Evolutionary conservation across 2,113 vertebrate genomes (phyloP).

Genomic region (Ceyx cyanopectus): DNA sequence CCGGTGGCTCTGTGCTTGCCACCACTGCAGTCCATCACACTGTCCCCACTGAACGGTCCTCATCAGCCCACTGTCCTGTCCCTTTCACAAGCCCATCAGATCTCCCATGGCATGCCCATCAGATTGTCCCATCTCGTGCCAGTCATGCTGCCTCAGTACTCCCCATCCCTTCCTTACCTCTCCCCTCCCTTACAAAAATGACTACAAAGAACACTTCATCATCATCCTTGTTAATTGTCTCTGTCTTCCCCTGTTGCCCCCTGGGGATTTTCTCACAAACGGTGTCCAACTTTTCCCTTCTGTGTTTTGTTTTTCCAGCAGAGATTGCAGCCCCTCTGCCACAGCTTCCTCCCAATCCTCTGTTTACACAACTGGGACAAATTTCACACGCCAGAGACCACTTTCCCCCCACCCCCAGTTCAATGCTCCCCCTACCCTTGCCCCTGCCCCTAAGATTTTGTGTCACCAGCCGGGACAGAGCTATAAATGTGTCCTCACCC

Average conservation of each 20-base stretch:
- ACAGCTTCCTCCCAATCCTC: constrained; percentile 47
- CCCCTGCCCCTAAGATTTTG: constrained; percentile 21
- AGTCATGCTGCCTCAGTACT: neutral
- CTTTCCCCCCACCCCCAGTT: neutral
- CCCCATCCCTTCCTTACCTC: neutral
- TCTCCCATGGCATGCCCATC: neutral
- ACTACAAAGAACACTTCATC: constrained; percentile 46
- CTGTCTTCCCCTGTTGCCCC: constrained; percentile 39
- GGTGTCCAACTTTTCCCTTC: constrained; percentile 84
- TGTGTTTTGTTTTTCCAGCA: constrained; percentile 82
- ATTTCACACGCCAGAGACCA: constrained; percentile 71
- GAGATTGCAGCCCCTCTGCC: constrained; percentile 51
- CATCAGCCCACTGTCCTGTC: neutral
- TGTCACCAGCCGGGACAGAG: neutral
- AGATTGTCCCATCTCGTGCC: rapidly evolving
- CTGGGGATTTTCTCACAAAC: constrained; percentile 81
- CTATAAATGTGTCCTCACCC: constrained; percentile 62
- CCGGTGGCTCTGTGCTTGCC: neutral
- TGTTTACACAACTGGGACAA: constrained; percentile 86
- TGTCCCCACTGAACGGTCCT: neutral
- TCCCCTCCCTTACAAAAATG: neutral
- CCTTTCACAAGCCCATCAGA: neutral
- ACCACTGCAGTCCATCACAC: neutral
- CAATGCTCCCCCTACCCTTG: neutral
- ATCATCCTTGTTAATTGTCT: constrained; percentile 65